Evolutionary conservation across 2,113 vertebrate species (phyloP), one percentile per base, ranked within the genome.

Genomic region (Oncorhynchus nerka): DNA sequence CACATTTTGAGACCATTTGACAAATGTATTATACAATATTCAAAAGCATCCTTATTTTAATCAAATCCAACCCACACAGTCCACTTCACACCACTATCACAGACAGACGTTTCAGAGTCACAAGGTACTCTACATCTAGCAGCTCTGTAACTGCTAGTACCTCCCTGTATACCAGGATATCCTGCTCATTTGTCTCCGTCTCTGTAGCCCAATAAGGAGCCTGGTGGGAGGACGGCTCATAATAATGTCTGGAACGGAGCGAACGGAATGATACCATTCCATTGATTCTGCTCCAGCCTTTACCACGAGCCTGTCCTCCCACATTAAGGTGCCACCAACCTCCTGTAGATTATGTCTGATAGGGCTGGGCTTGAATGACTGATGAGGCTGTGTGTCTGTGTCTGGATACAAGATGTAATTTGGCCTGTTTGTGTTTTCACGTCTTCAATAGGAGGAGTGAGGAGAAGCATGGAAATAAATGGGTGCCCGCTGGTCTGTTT

Each of bases 281-380:
- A 45, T 9, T 11, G 8, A 45, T 45, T 45, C 39, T 11, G 8
- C 39, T 45, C 39, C 8, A 45, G 39, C 39, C 39, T 11, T 45
- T 45, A 45, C 39, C 39, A 45, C 8, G 8, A 45, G 39, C 39
- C 39, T 8, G 39, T 11, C 39, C 39, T 45, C 39, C 34, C 8
- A 2, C 2, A 45, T 45, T 45, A 45, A 45, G 39, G 8, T 45
- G 39, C 39, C 8, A 45, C 39, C 8, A 45, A 9, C 39, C 39
- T 11, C 39, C 39, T 11, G 39, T 45, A 1, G 8, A 45, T 45
- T 80, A 81, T 71, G 73, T 74, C 75, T 68, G 68, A 84, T 80
- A 71, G 74, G 51, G 74, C 70, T 34, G 76, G 61, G 73, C 79
- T 67, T 62, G 75, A 83, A 83, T 83, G 82, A 86, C 81, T 76